Evolutionary conservation across 2,797 vertebrate genomes (phyloP), one percentile per base, ranked within the genome.

Genomic region (Stomatorhinus walkeri): DNA sequence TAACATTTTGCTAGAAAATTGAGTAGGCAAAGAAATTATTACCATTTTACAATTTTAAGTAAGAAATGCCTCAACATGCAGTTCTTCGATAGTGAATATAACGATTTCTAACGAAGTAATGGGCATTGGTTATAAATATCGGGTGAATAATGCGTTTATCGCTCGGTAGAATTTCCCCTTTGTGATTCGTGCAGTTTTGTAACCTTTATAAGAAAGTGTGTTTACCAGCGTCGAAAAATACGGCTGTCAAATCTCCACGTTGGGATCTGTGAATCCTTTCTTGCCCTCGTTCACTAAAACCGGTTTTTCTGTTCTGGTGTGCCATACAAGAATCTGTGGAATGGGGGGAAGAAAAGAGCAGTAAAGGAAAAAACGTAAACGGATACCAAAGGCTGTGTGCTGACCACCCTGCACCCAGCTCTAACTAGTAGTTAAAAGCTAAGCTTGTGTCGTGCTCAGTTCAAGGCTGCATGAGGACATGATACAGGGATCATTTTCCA

Each of bases 221-320:
- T 83, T 87, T 94, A 95, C 95, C 93, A 1, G 64, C 43, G 28
- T 90, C 52, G n/a, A 2, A 36, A 36, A 24, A 59, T 51, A 56
- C 86, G 89, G 91, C 28, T 87, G 90, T 99, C 96, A 99, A 93
- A 99, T 98, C 96, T 99, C 98, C 94, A 99, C 95, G 0, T 97
- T 97, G 87, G 96, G 97, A 93, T 99, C 98, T 90, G 98, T 99
- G 95, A 99, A 99, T 93, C 98, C 98, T 94, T 98, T 99, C 93
- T 99, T 99, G 51, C 98, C 98, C 93, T 99, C 98, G 0, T 99
- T 99, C 89, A 99, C 98, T 90, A 99, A 96, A 92, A 99, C 96
- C 0, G 98, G 98, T 92, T 99, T 99, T 94, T 99, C 98, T 0
- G 98, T 99, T 93, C 98, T 96, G 0, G 98, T 99, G 93, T 99